Evolutionary conservation across 2,113 vertebrate species (phyloP).

Genomic region (Megalops atlanticus): DNA sequence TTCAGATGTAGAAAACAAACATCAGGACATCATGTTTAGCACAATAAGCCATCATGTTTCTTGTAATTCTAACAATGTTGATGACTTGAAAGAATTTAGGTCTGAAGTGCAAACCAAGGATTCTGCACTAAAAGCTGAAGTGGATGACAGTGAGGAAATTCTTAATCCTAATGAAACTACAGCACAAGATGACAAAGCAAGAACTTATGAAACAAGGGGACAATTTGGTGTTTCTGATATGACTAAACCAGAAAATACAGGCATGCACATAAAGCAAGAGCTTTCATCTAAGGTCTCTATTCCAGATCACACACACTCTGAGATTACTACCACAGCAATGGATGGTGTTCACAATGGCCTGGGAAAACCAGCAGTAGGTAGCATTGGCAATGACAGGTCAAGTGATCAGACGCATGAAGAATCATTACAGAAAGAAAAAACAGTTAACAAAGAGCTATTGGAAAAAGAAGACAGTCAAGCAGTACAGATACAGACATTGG

Average conservation of each 20-base stretch:
- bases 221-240: background rate
- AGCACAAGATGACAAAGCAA: background rate
- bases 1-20: slow-evolving; percentile 11
- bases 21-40: background rate
- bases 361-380: background rate
- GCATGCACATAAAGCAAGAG: slow-evolving; percentile 24
- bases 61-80: background rate
- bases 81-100: background rate
- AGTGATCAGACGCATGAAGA: slow-evolving; percentile 25
- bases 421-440: slow-evolving; percentile 28
- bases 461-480: slow-evolving; percentile 18
- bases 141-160: slow-evolving; percentile 20
- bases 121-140: slow-evolving; percentile 24
- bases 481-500: background rate
- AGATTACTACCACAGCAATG: background rate
- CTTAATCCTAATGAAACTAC: slow-evolving; percentile 34
- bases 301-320: slow-evolving; percentile 9
- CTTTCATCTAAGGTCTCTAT: background rate
- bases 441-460: background rate
- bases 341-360: background rate
- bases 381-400: slow-evolving; percentile 10
- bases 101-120: background rate
- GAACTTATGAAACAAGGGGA: background rate
- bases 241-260: background rate
- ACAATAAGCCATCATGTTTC: background rate